phyloP scores from a whole-genome alignment of 2,888 invertebrate species.

The Stomorhina lunata region DNA sequence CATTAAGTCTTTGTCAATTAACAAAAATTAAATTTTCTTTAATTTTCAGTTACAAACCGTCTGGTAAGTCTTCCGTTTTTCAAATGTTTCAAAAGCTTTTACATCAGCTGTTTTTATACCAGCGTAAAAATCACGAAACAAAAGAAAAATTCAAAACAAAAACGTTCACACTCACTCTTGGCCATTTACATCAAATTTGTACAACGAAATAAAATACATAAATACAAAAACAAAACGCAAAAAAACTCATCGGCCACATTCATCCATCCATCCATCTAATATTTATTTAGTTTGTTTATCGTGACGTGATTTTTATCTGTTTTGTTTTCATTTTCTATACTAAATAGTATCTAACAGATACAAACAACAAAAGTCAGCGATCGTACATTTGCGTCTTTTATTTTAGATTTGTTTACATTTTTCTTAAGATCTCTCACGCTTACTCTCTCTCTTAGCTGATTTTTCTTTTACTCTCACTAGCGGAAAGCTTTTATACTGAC shows the following conservation, averaged over 20 bases:
- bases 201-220: constrained; percentile 57
- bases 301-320: constrained; percentile 47
- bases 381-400: constrained; percentile 55
- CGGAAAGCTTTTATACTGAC: not conserved
- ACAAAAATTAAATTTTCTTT: constrained; percentile 13
- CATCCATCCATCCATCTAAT: too few relatives aligned
- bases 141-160: constrained; percentile 68
- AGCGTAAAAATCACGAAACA: constrained; percentile 68
- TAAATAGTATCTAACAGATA: too few relatives aligned
- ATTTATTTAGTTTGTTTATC: constrained; percentile 33
- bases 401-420: constrained; percentile 8
- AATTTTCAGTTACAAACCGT: constrained; percentile 67
- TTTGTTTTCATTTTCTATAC: not conserved
- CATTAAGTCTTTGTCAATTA: constrained; percentile 34
- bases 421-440: too few relatives aligned
- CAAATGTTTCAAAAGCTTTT: constrained; percentile 78
- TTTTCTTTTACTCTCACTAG: constrained; percentile 3
- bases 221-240: constrained; percentile 58
- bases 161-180: constrained; percentile 36
- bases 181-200: not conserved
- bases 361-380: not conserved
- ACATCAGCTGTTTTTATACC: constrained; percentile 80
- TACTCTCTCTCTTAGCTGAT: constrained; percentile 5
- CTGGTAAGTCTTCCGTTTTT: constrained; percentile 76
- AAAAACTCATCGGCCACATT: constrained; percentile 39